Evolutionary conservation across 2,113 vertebrate genomes (phyloP), one percentile per base, ranked within the genome.

Genomic region (Lasiurus borealis): DNA sequence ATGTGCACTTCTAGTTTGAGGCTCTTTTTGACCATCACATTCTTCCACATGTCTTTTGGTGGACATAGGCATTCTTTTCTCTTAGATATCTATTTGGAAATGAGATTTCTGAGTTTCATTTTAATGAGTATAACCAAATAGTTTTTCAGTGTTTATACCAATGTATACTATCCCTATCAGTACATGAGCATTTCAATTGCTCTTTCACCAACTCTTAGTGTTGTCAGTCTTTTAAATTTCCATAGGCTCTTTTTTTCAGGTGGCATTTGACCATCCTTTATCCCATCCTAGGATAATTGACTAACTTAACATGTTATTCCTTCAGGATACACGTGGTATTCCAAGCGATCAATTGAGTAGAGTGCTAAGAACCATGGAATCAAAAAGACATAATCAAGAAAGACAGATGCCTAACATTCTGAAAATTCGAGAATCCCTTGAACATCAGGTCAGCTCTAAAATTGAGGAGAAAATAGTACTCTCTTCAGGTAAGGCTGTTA

Each of bases 301-400:
- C 8, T 44, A 34, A 90, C 9, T 16, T 21, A 13, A 31, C 1
- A 7, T 72, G 93, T 96, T 8, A 52, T 91, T 57, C 93, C 80
- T 72, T 87, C 92, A 99, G 98, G 98, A 98, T 73, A 94, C 96
- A 36, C 98, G 97, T 0, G 98, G 98, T 44, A 98, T 99, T 94
- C 86, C 98, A 21, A 98, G 71, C 6, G 98, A 98, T 64, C 96
- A 91, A 15, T 95, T 98, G 62, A 97, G 91, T 57, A 97, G 96
- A 95, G 97, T 98, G 59, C 84, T 98, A 90, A 95, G 78, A 95
- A 77, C 89, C 16, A 21, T 98, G 71, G 96, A 98, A n/a, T 89
- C 21, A 75, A 84, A 94, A 50, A 98, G 98, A 96, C 96, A 97
- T 2, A 40, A 95, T 78, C 97, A 93, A 92, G 94, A 95, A 85